phyloP scores from a whole-genome alignment of 2,888 invertebrate species.

The Microplitis manilae region DNA sequence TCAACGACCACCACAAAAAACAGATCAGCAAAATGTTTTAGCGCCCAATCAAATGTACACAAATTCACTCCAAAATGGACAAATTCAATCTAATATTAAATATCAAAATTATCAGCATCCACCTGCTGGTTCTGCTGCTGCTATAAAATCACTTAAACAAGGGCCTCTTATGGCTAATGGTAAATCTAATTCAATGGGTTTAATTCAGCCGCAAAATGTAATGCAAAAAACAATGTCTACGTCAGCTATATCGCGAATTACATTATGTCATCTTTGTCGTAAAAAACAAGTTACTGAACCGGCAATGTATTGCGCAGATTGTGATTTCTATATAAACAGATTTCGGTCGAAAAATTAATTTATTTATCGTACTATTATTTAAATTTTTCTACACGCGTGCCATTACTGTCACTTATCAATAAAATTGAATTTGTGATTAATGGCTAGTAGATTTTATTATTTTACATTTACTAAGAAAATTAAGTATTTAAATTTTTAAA shows the following conservation, averaged over 20 bases:
- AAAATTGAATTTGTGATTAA: neutral
- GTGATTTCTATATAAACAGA: constrained; percentile 93
- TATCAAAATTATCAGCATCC: constrained; percentile 79
- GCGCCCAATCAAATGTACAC: constrained; percentile 65
- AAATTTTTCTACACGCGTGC: constrained; percentile 7
- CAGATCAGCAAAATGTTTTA: constrained; percentile 66
- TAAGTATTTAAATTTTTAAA: neutral
- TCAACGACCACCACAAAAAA: constrained; percentile 71
- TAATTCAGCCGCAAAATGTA: constrained; percentile 81
- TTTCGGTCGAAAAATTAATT: constrained; percentile 79
- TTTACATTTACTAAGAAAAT: neutral
- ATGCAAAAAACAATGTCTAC: constrained; percentile 77
- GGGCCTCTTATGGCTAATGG: constrained; percentile 84
- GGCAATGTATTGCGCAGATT: constrained; percentile 89
- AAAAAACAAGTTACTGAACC: constrained; percentile 87
- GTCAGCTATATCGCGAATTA: constrained; percentile 72
- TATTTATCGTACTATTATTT: neutral
- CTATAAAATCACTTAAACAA: constrained; percentile 64
- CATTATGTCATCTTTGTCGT: constrained; percentile 88
- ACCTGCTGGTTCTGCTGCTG: constrained; percentile 57
- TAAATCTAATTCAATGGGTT: constrained; percentile 75
- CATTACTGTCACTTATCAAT: constrained; percentile 22
- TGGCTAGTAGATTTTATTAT: neutral
- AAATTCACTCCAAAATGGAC: constrained; percentile 64
- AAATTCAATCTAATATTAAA: constrained; percentile 68